Base-by-base conservation (phyloP, 1,140 invertebrate species). In the Neodiprion pinetum region DNA sequence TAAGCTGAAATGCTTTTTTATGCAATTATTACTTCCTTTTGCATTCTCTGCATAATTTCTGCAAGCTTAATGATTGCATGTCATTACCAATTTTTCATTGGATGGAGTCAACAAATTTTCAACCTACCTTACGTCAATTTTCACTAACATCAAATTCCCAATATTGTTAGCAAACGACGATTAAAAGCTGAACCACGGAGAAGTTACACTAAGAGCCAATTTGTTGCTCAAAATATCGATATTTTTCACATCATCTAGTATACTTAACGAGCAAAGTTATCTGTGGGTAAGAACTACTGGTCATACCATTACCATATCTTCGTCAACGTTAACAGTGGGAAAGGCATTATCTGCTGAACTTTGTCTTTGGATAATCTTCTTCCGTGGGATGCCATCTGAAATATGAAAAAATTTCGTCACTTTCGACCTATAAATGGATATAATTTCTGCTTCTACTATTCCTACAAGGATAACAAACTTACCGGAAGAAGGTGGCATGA, bases 251-350 rank as follows among this genome's bases (percentile, higher is more conserved):
- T 48, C 48, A 40, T 67, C 14, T 28, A 75, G 75, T 75, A 76
- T 76, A 78, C 75, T 79, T 79, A 80, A 81, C 76, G 79, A 40
- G 69, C 79, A 76, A 76, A 71, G 71, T 79, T 80, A 79, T 72
- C 81, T 82, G 74, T 75, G 78, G 70, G 80, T 75, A 71, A 75
- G n/a, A 73, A 70, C 67, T 48, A 73, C 71, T 73, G 81, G 80
- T 88, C 85, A 89, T 86, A 89, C 87, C 88, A 88, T 88, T 77
- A 89, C 88, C 87, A 89, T 88, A 71, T 89, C 87, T 53, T 89
- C 88, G 69, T 89, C 88, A 50, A 87, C 83, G 76, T 84, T 87
- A 66, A 86, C 87, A 66, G 86, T 85, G 23, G 86, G 86, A 80
- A 85, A 89, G 65, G 85, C 79, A 81, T 84, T 87, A 79, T 89